phyloP scores from a whole-genome alignment of 2,888 invertebrate species.

The Caenorhabditis auriculariae region DNA sequence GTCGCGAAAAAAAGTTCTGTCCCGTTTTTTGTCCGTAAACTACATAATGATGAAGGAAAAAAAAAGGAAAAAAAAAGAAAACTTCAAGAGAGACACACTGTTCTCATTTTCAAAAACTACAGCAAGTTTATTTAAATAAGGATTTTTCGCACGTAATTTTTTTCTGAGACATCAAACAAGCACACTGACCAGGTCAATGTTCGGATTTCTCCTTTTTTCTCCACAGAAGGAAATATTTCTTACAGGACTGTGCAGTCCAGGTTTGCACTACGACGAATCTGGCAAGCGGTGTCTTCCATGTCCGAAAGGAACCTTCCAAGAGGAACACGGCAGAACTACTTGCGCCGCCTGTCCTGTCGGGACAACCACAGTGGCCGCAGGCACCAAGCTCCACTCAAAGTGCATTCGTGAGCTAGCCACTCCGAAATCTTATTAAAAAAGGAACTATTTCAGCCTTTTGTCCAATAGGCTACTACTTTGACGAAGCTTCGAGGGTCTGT shows the following conservation, averaged over 20 bases:
- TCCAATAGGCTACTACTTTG: conserved; percentile 40
- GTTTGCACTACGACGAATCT: conserved; percentile 29
- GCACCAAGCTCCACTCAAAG: conserved; percentile 11
- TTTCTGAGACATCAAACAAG: too few species aligned
- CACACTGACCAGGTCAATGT: too few species aligned
- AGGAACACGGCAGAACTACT: conserved; percentile 28
- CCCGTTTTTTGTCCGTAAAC: too few species aligned
- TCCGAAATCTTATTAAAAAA: background rate
- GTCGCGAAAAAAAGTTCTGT: too few species aligned
- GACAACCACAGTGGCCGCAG: conserved; percentile 25
- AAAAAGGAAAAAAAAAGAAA: too few species aligned
- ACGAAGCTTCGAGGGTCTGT: conserved; percentile 30
- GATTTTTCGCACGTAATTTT: too few species aligned
- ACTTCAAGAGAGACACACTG: too few species aligned
- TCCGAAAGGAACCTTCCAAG: conserved; percentile 31
- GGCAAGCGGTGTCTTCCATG: conserved; percentile 26
- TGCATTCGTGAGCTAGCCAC: conserved; percentile 24
- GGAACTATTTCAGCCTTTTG: conserved; percentile 28
- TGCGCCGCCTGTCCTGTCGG: conserved; percentile 33
- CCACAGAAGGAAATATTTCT: too few species aligned
- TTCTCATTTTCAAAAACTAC: too few species aligned
- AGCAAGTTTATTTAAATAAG: too few species aligned
- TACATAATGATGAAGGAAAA: too few species aligned
- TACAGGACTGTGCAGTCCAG: conserved; percentile 36
- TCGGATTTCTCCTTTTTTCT: too few species aligned